Evolutionary conservation across 2,113 vertebrate species (phyloP).

Genomic region (Martes martes): DNA sequence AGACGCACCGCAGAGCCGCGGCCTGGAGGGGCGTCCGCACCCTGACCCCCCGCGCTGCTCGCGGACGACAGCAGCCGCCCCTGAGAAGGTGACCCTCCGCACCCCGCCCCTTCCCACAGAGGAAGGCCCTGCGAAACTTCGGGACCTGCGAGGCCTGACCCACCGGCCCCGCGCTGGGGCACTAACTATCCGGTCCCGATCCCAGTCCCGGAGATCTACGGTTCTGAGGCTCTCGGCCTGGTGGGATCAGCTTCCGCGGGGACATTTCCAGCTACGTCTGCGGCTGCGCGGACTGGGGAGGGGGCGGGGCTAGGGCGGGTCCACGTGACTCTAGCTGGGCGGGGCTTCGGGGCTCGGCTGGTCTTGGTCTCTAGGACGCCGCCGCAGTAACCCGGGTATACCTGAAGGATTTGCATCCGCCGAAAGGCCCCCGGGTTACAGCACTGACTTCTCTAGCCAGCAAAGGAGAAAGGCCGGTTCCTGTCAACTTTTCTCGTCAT

Average conservation of each 20-base stretch:
- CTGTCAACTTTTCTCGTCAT: neutral
- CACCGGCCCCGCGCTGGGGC: neutral
- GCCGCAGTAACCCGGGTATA: neutral
- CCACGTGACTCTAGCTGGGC: neutral
- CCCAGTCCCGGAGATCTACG: neutral
- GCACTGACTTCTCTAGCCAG: neutral
- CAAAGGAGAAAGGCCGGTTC: neutral
- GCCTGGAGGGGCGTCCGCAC: neutral
- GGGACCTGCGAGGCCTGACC: neutral
- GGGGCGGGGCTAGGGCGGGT: neutral
- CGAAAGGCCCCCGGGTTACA: neutral
- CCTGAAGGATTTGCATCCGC: neutral
- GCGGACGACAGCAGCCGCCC: fast-evolving
- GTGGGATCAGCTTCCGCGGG: fast-evolving
- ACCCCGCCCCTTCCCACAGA: neutral
- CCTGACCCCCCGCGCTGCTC: neutral
- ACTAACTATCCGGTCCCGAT: neutral
- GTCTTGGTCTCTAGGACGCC: neutral
- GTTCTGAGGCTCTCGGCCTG: neutral
- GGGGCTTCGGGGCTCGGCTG: neutral
- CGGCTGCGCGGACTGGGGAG: too few species aligned
- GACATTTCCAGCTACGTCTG: neutral
- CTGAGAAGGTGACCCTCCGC: neutral
- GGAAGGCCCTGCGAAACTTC: neutral
- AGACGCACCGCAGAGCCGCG: neutral